A percentile compares a stretch with the other conserved stretches of the same genome.
Evolutionary conservation across 2,888 invertebrate species (phyloP).

Genomic region (Volucella bombylans): DNA sequence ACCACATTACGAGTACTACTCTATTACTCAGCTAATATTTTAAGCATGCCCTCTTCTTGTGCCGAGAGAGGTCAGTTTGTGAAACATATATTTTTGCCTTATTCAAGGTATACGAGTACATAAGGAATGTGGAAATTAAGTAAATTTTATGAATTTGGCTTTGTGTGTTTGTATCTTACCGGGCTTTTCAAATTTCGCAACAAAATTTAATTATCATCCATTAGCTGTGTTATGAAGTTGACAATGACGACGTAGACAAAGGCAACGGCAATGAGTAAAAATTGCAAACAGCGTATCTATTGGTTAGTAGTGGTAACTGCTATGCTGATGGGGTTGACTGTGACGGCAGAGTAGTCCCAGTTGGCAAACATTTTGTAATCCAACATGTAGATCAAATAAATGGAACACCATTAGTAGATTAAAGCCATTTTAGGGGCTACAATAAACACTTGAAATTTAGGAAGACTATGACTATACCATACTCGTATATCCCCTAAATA

Average conservation of each 20-base stretch:
- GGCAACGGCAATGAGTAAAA: conserved; percentile 37
- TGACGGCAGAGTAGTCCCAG: conserved; percentile 52
- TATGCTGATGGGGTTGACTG: conserved; percentile 40
- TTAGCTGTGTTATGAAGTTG: conserved; percentile 61
- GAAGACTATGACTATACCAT: conserved; percentile 15
- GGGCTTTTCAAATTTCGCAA: conserved; percentile 48
- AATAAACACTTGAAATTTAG: conserved; percentile 29
- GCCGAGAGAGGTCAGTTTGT: conserved; percentile 24
- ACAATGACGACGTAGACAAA: conserved; percentile 18
- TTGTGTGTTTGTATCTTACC: conserved; percentile 47
- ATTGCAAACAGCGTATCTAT: conserved; percentile 52
- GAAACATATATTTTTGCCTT: background rate
- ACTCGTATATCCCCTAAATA: conserved; percentile 18
- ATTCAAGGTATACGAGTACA: conserved; percentile 28
- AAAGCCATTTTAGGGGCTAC: conserved; percentile 43
- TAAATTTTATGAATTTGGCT: conserved; percentile 59
- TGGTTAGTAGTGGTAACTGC: conserved; percentile 57
- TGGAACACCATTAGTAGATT: conserved; percentile 69
- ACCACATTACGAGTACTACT: conserved; percentile 42
- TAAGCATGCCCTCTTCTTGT: conserved; percentile 4
- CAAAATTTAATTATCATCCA: conserved; percentile 73
- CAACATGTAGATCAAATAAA: conserved; percentile 63
- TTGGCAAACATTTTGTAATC: conserved; percentile 69
- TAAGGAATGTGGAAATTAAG: conserved; percentile 30
- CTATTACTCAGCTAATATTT: conserved; percentile 51